phyloP scores from a whole-genome alignment of 2,888 invertebrate genomes.

The Habrosyne pyritoides region DNA sequence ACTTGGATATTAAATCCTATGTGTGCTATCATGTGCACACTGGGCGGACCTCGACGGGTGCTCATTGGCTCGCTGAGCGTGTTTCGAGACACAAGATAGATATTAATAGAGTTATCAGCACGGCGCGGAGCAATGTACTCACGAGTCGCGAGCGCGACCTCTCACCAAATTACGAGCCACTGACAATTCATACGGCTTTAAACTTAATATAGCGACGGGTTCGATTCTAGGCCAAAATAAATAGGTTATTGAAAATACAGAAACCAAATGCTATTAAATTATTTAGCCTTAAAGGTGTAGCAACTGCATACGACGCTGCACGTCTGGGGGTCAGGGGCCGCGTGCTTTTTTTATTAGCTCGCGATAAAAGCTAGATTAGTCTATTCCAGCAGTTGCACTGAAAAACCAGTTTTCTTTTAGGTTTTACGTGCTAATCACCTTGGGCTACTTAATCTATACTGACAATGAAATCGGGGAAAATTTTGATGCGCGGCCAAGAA shows the following conservation, averaged over 20 bases:
- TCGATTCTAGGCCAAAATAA: not conserved
- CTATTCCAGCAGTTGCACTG: no score
- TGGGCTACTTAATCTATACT: no score
- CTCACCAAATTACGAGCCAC: conserved; percentile 33
- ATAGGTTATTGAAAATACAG: not conserved
- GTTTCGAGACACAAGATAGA: conserved; percentile 60
- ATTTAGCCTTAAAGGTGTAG: no score
- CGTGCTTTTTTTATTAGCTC: no score
- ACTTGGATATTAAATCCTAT: conserved; percentile 7
- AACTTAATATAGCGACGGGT: not conserved
- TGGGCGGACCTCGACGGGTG: conserved; percentile 32
- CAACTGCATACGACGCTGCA: no score
- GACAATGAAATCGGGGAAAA: no score
- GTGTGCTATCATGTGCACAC: conserved; percentile 22
- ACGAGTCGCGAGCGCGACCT: conserved; percentile 27
- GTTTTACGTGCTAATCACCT: no score
- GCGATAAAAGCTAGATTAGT: no score
- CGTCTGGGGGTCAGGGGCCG: no score
- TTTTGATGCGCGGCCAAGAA: no score
- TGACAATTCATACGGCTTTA: conserved; percentile 28
- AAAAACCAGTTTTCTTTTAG: no score
- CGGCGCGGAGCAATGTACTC: conserved; percentile 70
- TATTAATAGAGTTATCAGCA: conserved; percentile 77
- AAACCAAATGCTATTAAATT: no score
- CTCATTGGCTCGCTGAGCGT: conserved; percentile 54